Conservation (phyloP, 2,797 vertebrate genomes). For the Remorina albescens region DNA sequence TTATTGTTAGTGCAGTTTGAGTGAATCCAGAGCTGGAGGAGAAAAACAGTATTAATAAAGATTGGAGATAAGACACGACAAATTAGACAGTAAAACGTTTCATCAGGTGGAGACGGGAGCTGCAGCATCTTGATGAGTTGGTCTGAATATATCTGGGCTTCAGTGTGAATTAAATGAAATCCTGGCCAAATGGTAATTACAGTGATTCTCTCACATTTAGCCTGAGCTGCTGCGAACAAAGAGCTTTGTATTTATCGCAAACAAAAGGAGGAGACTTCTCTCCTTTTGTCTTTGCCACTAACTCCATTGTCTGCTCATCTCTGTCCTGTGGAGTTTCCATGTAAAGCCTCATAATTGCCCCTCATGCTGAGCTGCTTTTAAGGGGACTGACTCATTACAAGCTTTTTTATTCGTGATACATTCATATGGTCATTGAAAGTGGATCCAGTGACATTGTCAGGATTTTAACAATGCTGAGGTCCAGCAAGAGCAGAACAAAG, state of each 20-base stretch:
- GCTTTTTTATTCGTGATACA: not conserved
- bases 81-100: not conserved
- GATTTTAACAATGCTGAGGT: not conserved
- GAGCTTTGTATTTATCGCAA: not conserved
- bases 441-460: not conserved
- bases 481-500: no score
- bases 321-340: slow-evolving; percentile 1
- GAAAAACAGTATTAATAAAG: not conserved
- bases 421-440: not conserved
- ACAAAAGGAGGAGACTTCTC: slow-evolving; percentile 22
- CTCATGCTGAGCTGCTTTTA: slow-evolving; percentile 16
- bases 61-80: no score
- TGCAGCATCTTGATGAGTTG: not conserved
- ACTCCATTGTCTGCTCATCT: slow-evolving; percentile 10
- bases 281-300: slow-evolving; percentile 26
- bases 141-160: not conserved
- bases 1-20: not conserved
- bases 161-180: slow-evolving; percentile 5
- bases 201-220: slow-evolving; percentile 34
- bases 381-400: not conserved
- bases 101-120: not conserved
- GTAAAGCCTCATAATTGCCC: slow-evolving; percentile 29
- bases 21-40: not conserved
- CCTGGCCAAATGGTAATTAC: slow-evolving; percentile 21
- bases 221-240: slow-evolving; percentile 2